Evolutionary conservation across 1,140 invertebrate genomes (phyloP).

Genomic region (Drosophila nigromelanica): DNA sequence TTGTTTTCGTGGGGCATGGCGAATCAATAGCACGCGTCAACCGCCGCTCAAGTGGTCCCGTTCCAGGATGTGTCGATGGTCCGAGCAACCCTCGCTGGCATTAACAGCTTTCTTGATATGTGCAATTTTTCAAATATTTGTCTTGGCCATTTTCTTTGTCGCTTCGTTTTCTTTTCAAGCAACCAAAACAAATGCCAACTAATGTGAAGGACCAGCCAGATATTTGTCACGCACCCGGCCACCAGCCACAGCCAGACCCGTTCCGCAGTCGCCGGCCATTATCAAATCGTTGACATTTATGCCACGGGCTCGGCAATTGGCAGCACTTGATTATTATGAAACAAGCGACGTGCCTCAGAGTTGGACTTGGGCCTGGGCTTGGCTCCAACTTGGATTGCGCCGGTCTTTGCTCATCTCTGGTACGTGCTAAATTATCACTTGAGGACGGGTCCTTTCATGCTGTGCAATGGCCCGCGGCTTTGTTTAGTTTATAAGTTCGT

Average conservation of each 20-base stretch:
- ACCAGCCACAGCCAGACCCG: background rate
- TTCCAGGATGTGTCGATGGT: slow-evolving; percentile 19
- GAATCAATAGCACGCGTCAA: slow-evolving; percentile 59
- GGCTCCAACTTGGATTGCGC: background rate
- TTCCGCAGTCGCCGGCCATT: slow-evolving; percentile 48
- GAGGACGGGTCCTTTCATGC: slow-evolving; percentile 23
- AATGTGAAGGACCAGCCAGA: slow-evolving; percentile 65
- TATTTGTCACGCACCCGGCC: slow-evolving; percentile 61
- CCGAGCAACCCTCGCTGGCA: slow-evolving; percentile 38
- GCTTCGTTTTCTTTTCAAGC: slow-evolving; percentile 7
- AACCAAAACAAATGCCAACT: slow-evolving; percentile 76
- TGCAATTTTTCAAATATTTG: slow-evolving; percentile 79
- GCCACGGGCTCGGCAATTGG: slow-evolving; percentile 62
- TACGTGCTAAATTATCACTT: slow-evolving; percentile 74
- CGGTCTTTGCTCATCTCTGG: slow-evolving; percentile 21
- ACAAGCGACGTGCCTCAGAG: slow-evolving; percentile 54
- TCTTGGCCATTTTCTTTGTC: slow-evolving; percentile 46
- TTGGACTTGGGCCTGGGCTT: slow-evolving; percentile 8
- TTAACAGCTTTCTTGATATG: slow-evolving; percentile 70
- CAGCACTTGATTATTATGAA: slow-evolving; percentile 76
- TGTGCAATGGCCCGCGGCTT: slow-evolving; percentile 61
- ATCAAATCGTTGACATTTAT: slow-evolving; percentile 82
- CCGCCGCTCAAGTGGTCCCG: slow-evolving; percentile 30
- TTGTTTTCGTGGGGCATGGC: slow-evolving; percentile 30
- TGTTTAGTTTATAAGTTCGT: slow-evolving; percentile 76